A percentile compares a stretch with the other conserved stretches of the same genome.
These are phyloP conservation scores for Allygus modestus DNA, from an alignment of 2,888 invertebrate genomes.

Conservation along the genomic window DNA sequence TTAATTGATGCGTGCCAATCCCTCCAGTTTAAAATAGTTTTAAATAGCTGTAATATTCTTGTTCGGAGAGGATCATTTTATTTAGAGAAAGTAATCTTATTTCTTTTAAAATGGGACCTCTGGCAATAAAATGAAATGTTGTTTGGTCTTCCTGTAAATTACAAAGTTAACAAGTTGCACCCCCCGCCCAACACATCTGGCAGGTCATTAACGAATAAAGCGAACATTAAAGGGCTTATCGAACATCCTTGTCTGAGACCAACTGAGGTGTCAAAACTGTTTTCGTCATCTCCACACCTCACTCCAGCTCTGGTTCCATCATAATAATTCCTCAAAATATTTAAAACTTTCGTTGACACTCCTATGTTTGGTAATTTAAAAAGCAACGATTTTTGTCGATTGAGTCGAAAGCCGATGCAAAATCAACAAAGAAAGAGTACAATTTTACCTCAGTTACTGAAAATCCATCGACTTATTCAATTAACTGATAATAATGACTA, in stretches of 20 bases:
- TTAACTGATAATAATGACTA: no score
- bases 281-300: slow-evolving; percentile 51
- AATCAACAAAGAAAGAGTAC: slow-evolving; percentile 64
- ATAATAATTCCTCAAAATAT: slow-evolving; percentile 61
- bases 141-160: slow-evolving; percentile 12
- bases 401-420: slow-evolving; percentile 66
- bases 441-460: slow-evolving; percentile 61
- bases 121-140: slow-evolving; percentile 28
- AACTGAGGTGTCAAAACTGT: slow-evolving; percentile 55
- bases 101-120: neutral
- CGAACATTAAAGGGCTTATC: slow-evolving; percentile 59
- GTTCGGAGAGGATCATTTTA: neutral
- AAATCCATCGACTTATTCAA: no score
- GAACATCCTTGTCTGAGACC: slow-evolving; percentile 67
- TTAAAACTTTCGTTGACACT: slow-evolving; percentile 60
- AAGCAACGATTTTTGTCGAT: slow-evolving; percentile 62
- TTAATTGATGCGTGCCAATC: neutral
- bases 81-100: neutral
- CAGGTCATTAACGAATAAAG: slow-evolving; percentile 58
- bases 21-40: no score
- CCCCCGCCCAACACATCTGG: slow-evolving; percentile 53
- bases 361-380: slow-evolving; percentile 62
- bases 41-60: neutral
- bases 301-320: slow-evolving; percentile 53
- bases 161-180: slow-evolving; percentile 23